These are phyloP conservation scores for Patella pellucida DNA, from an alignment of 2,888 invertebrate species.

Conservation along the genomic window DNA sequence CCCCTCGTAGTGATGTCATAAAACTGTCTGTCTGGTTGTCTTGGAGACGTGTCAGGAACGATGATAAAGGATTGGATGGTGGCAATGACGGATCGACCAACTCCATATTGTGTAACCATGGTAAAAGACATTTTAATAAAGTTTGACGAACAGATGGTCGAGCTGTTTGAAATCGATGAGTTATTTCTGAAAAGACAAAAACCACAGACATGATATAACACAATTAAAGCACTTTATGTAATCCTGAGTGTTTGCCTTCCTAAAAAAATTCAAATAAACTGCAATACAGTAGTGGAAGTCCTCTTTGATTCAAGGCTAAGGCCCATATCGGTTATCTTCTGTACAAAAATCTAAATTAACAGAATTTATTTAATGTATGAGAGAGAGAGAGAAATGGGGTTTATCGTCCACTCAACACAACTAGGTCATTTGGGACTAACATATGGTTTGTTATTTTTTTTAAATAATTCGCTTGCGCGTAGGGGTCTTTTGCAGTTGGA, in stretches of 20 bases:
- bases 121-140: conserved; percentile 90
- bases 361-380: no score
- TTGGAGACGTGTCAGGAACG: conserved; percentile 62
- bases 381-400: no score
- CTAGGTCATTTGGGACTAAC: no score
- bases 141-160: conserved; percentile 92
- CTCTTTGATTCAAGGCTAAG: no score
- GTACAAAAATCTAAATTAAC: no score
- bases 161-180: conserved; percentile 95
- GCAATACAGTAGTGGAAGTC: no score
- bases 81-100: conserved; percentile 96
- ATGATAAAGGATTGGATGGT: conserved; percentile 68
- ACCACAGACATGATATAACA: neutral
- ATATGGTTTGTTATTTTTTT: no score
- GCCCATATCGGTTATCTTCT: no score
- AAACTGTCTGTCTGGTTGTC: conserved; percentile 76
- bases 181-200: conserved; percentile 82
- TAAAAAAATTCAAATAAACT: neutral
- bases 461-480: no score
- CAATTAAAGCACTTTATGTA: neutral
- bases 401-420: no score
- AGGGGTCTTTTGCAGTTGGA: no score
- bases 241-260: neutral
- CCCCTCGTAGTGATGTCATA: conserved; percentile 79
- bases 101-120: conserved; percentile 99